phyloP scores from a whole-genome alignment of 2,888 invertebrate genomes.

The Plebejus argus region DNA sequence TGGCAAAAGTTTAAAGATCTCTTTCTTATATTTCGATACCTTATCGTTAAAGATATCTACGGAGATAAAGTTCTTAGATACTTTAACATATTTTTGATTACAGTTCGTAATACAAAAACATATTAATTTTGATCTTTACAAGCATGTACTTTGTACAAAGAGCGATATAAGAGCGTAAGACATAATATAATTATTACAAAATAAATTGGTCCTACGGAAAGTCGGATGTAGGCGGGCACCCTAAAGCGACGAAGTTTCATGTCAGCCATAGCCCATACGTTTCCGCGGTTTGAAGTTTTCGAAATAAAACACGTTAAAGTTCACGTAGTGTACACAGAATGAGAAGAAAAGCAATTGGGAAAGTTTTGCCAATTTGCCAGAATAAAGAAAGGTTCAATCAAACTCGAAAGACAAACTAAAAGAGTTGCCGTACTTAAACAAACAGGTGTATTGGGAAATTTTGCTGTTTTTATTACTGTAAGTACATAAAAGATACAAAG shows the following conservation, averaged over 20 bases:
- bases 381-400: slow-evolving; percentile 75
- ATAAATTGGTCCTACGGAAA: too few relatives aligned
- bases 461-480: background rate
- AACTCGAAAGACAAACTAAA: slow-evolving; percentile 67
- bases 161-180: too few relatives aligned
- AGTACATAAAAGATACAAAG: background rate
- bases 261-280: background rate
- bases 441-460: slow-evolving; percentile 47
- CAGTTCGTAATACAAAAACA: too few relatives aligned
- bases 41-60: too few relatives aligned
- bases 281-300: slow-evolving; percentile 17
- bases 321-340: slow-evolving; percentile 35
- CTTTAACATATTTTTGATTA: too few relatives aligned
- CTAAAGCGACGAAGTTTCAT: background rate
- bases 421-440: slow-evolving; percentile 58
- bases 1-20: too few relatives aligned
- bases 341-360: slow-evolving; percentile 68
- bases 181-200: too few relatives aligned
- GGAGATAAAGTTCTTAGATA: too few relatives aligned
- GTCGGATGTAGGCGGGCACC: background rate
- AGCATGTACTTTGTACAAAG: too few relatives aligned
- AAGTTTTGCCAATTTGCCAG: slow-evolving; percentile 72
- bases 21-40: too few relatives aligned
- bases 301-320: slow-evolving; percentile 33
- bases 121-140: too few relatives aligned